Percentiles rank a stretch among this genome's conserved stretches.
These are phyloP conservation scores for Drosophila trapezifrons DNA, from an alignment of 1,140 invertebrate genomes.

Conservation along the genomic window DNA sequence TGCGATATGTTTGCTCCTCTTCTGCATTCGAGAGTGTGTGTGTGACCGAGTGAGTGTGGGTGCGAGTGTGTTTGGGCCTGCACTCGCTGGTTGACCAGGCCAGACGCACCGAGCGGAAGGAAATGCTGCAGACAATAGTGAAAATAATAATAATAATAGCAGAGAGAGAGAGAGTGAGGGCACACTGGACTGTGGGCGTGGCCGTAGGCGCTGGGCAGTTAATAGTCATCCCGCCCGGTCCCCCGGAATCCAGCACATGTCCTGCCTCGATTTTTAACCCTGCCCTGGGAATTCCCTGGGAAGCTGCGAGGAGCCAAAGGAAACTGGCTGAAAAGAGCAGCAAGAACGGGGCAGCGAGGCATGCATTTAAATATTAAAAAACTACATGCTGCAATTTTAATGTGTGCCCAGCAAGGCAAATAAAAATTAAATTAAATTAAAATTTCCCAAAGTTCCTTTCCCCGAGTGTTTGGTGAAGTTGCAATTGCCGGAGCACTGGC, in stretches of 20 bases:
- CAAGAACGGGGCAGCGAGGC: slow-evolving; percentile 1
- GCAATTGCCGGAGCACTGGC: slow-evolving; percentile 22
- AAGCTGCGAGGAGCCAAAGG: not conserved
- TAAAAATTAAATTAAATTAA: slow-evolving; percentile 76
- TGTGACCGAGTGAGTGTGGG: not conserved
- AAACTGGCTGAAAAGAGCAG: not conserved
- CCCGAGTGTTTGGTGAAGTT: slow-evolving; percentile 46
- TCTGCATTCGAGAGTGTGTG: slow-evolving; percentile 2
- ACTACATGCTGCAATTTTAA: slow-evolving; percentile 66
- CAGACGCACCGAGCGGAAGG: slow-evolving; percentile 44
- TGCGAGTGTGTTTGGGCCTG: slow-evolving; percentile 17
- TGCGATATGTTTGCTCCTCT: slow-evolving; percentile 34
- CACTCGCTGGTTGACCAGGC: slow-evolving; percentile 54
- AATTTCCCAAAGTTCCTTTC: slow-evolving; percentile 57
- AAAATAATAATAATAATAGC: slow-evolving; percentile 69
- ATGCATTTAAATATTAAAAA: slow-evolving; percentile 74
- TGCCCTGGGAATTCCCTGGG: slow-evolving; percentile 8
- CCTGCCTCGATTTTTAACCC: slow-evolving; percentile 13
- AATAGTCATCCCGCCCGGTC: slow-evolving; percentile 23
- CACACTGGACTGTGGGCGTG: slow-evolving; percentile 6
- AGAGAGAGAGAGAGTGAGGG: too few relatives aligned
- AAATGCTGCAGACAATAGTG: slow-evolving; percentile 66
- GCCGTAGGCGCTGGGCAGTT: slow-evolving; percentile 42
- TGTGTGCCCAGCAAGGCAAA: slow-evolving; percentile 71
- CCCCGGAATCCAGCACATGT: slow-evolving; percentile 13